Percentiles rank a stretch among this genome's conserved stretches.
These are phyloP conservation scores for Gavialis gangeticus DNA, from an alignment of 2,113 vertebrate species.

Conservation along the genomic window DNA sequence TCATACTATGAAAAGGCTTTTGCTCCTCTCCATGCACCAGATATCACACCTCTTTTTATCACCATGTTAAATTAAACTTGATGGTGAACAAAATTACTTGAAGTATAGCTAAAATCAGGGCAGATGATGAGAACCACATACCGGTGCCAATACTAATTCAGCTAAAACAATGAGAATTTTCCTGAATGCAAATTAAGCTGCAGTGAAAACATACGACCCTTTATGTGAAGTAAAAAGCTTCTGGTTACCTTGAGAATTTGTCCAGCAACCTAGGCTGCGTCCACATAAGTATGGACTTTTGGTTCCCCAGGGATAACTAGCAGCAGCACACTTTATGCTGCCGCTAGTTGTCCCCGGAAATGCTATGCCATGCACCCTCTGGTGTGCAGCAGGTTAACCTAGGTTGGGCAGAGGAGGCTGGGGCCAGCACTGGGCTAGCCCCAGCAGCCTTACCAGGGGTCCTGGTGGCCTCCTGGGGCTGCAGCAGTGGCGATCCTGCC, in stretches of 20 bases:
- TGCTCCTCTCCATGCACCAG: neutral
- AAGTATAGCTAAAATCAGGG: slow-evolving; percentile 27
- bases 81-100: neutral
- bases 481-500: no score
- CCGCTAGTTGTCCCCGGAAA: no score
- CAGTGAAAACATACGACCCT: slow-evolving; percentile 12
- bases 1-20: neutral
- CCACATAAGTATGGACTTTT: no score
- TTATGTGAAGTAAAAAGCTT: slow-evolving; percentile 42
- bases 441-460: no score
- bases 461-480: no score
- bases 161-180: slow-evolving; percentile 49
- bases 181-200: slow-evolving; percentile 27
- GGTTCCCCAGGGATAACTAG: no score
- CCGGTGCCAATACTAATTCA: neutral
- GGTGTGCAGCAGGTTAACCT: no score
- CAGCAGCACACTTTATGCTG: no score
- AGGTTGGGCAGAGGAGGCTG: no score
- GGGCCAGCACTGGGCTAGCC: no score
- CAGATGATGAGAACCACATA: neutral
- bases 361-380: no score
- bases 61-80: neutral
- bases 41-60: neutral
- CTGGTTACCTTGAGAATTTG: slow-evolving; percentile 29
- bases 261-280: neutral